Evolutionary conservation across 2,113 vertebrate species (phyloP), one percentile per base, ranked within the genome.

Genomic region (Oxygymnocypris stewartii): DNA sequence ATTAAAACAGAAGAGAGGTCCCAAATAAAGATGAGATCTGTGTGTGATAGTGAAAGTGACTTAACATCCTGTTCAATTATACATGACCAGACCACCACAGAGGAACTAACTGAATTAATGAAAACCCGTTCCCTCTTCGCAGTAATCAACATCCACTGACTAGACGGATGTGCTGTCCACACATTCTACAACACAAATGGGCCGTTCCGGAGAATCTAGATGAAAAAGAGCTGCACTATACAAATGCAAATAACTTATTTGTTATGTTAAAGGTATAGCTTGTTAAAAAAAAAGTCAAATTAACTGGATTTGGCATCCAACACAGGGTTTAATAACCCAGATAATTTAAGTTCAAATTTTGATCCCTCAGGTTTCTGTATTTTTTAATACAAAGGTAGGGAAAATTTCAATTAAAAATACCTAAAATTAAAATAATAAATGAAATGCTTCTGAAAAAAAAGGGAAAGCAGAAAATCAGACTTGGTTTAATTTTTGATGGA

Each of bases 1-100:
- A 79, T 79, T 57, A 79, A 54, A 57, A 79, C 76, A 79, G 67
- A 88, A 54, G 11, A 71, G 35, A 84, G 31, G 16, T 51, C 47
- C 71, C 76, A 61, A 82, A 86, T 47, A 79, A 86, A 63, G 54
- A 80, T 54, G 14, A 71, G 65, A 83, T 71, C 28, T 37, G 37
- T 63, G 47, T 51, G 18, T 25, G 69, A 82, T 47, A 57, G 71
- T 61, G 65, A 85, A 83, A 81, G 47, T 83, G 81, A 31, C 44
- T 47, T 14, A 14, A 83, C 63, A 71, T 83, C 44, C 63, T 51
- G 47, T 71, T 47, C n/a, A 47, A 42, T 65, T 65, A 12, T 25
- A 20, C 54, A 67, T 65, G n/a, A 65, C 37, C 16, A 84, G 67
- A 81, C 51, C 13, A 69, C 67, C 20, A 11, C 59, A 59, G 67